Conservation (phyloP, 53 echinoderm and acorn worm genomes). For the Apostichopus leukothele region DNA sequence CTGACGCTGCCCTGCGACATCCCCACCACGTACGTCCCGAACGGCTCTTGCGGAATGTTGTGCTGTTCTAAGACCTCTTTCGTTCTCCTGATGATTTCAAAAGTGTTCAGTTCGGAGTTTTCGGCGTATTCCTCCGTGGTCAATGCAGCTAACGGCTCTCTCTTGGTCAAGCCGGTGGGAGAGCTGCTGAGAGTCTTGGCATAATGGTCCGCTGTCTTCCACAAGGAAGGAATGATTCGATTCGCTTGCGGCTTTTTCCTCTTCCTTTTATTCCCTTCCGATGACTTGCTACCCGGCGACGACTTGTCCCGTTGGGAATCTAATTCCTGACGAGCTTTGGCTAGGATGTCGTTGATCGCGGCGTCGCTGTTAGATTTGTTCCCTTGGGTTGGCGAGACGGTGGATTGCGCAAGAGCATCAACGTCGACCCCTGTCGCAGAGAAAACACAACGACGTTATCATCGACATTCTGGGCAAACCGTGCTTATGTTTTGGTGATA, state of each 20-base stretch:
- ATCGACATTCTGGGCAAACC: no score
- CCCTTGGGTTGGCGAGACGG: slow-evolving; percentile 19
- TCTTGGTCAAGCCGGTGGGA: slow-evolving; percentile 45
- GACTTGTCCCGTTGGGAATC: slow-evolving; percentile 54
- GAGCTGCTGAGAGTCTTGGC: neutral
- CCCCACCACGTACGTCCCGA: slow-evolving; percentile 88
- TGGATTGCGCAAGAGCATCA: slow-evolving; percentile 30
- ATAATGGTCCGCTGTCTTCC: slow-evolving; percentile 23
- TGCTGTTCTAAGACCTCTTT: slow-evolving; percentile 73
- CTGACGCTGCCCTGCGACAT: slow-evolving; percentile 99
- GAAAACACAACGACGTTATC: neutral
- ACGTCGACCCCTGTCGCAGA: slow-evolving; percentile 21
- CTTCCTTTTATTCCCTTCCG: slow-evolving; percentile 21
- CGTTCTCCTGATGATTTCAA: slow-evolving; percentile 80
- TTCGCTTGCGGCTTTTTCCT: slow-evolving; percentile 24
- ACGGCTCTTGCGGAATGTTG: slow-evolving; percentile 91
- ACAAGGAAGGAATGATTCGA: slow-evolving; percentile 41
- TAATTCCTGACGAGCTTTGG: slow-evolving; percentile 89
- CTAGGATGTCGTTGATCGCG: slow-evolving; percentile 92
- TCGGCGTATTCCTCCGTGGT: slow-evolving; percentile 72
- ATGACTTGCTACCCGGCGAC: neutral
- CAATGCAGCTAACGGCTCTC: slow-evolving; percentile 62
- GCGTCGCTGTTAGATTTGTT: slow-evolving; percentile 79
- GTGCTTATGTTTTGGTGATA: no score
- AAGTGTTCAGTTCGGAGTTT: slow-evolving; percentile 75